These are phyloP conservation scores for Coecobrya sp. DNA, from an alignment of 2,888 invertebrate genomes.

Conservation along the genomic window DNA sequence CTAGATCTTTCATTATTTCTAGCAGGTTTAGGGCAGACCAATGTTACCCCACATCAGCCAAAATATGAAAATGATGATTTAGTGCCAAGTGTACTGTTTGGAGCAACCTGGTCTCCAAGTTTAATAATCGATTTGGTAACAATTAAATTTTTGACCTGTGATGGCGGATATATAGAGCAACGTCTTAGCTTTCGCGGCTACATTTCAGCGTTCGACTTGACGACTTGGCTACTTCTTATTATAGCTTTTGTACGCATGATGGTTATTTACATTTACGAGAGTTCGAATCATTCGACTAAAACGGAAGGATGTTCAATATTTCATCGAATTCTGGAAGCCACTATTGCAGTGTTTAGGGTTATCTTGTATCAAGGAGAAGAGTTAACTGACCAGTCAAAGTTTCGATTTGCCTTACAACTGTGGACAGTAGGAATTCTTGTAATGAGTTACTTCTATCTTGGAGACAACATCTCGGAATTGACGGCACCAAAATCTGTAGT, in stretches of 20 bases:
- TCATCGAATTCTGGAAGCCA: background rate
- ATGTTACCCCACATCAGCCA: too few relatives aligned
- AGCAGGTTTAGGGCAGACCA: too few relatives aligned
- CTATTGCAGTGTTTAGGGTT: background rate
- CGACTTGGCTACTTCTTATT: background rate
- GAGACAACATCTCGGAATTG: background rate
- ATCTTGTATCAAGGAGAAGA: background rate
- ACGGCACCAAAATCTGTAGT: background rate
- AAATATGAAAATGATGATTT: too few relatives aligned
- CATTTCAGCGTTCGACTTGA: background rate
- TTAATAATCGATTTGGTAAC: background rate
- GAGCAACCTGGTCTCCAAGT: background rate
- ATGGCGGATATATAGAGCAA: background rate
- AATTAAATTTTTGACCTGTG: background rate
- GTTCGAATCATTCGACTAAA: background rate
- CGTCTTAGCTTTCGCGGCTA: background rate
- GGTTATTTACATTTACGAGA: background rate
- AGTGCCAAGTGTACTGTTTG: background rate
- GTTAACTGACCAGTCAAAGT: background rate
- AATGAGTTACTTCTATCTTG: background rate
- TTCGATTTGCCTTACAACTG: background rate
- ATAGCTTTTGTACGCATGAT: background rate
- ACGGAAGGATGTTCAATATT: too few relatives aligned
- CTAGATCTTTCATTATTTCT: too few relatives aligned
- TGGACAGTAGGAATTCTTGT: background rate